Base-by-base conservation (phyloP, 2,113 vertebrate genomes). In the Gadus macrocephalus region DNA sequence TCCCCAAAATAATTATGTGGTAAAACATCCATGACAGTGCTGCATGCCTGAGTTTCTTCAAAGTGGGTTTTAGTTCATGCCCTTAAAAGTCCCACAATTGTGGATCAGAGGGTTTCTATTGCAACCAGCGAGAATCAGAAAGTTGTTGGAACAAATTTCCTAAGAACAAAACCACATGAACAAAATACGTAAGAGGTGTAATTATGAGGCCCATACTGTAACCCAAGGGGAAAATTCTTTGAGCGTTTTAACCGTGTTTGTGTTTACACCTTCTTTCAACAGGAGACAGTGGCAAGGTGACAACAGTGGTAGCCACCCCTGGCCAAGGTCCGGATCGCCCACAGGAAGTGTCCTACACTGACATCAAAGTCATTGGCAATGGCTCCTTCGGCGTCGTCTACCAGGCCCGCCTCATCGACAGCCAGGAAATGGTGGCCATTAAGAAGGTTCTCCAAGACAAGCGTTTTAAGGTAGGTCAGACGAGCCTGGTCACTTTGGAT, bases 361-460 rank as follows among this genome's bases (percentile, higher is more conserved):
- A 96, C 86, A 96, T 96, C 81, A 97, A 96, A 83, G 95, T 96
- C 81, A 97, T 97, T 73, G 95, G 95, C 69, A 97, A 96, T 86
- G 95, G 95, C 72, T 97, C 95, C 0, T 97, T 97, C 35, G 95
- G 95, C n/a, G 95, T 97, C 5, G 95, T 97, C 70, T 97, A 96
- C 85, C 95, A 97, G 87, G 95, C 95, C 19, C 92, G 94, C 25
- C 92, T 97, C 80, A 93, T 93, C n/a, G 94, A 95, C 81, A 94
- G 92, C 15, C 94, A 95, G 77, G 95, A 97, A 82, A 92, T 97
- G 92, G 95, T 97, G 79, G 95, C 95, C 31, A 97, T 97, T 86
- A 97, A 97, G 91, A 97, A 97, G 79, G 95, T 97, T 82, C 92
- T 97, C 68, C 95, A 97, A 89, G 95, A 97, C 86, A 97, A 96